Conservation (phyloP, 53 echinoderm and acorn worm genomes). For the Paracentrotus lividus region DNA sequence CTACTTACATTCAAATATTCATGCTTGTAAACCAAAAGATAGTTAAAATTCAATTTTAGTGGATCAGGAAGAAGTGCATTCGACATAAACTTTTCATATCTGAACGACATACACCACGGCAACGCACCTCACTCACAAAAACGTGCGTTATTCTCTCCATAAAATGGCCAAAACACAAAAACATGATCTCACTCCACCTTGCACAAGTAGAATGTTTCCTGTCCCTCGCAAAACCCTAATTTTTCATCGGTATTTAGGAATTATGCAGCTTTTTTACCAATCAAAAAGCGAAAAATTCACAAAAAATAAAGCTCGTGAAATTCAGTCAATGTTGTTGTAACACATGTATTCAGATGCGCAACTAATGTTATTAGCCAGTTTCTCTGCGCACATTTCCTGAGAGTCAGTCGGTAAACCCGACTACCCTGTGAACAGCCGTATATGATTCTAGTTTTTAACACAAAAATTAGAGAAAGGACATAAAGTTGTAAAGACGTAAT, state of each 20-base stretch:
- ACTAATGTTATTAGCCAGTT: slow-evolving; percentile 4
- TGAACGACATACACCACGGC: slow-evolving; percentile 9
- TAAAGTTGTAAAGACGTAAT: slow-evolving; percentile 35
- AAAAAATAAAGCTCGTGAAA: slow-evolving; percentile 44
- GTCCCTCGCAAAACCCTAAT: slow-evolving; percentile 61
- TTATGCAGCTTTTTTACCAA: slow-evolving; percentile 30
- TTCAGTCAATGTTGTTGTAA: slow-evolving; percentile 44
- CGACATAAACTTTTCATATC: background rate
- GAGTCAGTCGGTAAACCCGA: slow-evolving; percentile 63
- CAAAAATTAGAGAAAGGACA: background rate
- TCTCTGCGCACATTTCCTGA: slow-evolving; percentile 50
- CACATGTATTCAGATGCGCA: slow-evolving; percentile 66
- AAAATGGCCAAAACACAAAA: slow-evolving; percentile 35
- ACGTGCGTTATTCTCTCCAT: slow-evolving; percentile 5
- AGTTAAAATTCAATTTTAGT: background rate
- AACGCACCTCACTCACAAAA: slow-evolving; percentile 28
- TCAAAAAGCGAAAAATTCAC: slow-evolving; percentile 48
- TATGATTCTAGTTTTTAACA: slow-evolving; percentile 13
- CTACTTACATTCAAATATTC: no score
- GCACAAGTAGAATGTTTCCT: slow-evolving; percentile 66
- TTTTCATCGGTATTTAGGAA: slow-evolving; percentile 65
- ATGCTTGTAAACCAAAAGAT: background rate
- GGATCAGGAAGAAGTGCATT: slow-evolving; percentile 44
- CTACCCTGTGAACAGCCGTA: slow-evolving; percentile 15
- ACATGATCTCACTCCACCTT: slow-evolving; percentile 42